phyloP scores from a whole-genome alignment of 2,113 vertebrate genomes.

The Lipotes vexillifer region DNA sequence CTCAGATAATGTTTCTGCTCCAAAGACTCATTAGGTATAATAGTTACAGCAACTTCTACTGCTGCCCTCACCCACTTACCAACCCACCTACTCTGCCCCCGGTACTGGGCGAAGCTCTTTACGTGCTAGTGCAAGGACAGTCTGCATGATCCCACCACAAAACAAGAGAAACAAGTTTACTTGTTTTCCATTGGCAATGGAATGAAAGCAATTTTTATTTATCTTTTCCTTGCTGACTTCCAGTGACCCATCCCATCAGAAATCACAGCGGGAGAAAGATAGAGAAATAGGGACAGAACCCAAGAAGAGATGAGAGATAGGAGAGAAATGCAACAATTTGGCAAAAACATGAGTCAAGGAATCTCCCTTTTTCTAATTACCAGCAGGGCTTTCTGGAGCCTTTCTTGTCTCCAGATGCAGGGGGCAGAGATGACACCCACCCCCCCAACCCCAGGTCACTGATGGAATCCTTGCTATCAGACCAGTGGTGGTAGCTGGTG shows the following conservation, averaged over 20 bases:
- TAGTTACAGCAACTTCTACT: not conserved
- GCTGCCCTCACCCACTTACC: not conserved
- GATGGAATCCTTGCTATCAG: not conserved
- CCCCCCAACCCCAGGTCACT: not conserved
- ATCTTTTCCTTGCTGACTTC: not conserved
- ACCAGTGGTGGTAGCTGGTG: not conserved
- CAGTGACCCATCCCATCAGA: not conserved
- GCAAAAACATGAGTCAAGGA: not conserved
- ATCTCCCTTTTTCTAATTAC: not conserved
- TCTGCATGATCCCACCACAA: not conserved
- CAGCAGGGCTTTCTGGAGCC: not conserved
- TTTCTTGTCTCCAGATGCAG: not conserved
- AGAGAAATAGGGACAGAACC: not conserved
- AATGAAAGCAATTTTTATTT: not conserved
- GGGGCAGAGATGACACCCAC: not conserved
- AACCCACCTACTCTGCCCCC: not conserved
- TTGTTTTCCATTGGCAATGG: not conserved
- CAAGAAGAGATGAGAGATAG: not conserved
- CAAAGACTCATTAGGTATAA: not conserved
- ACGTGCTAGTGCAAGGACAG: rapidly evolving
- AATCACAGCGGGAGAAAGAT: not conserved
- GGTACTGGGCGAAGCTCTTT: not conserved
- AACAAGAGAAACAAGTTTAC: not conserved
- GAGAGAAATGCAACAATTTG: not conserved
- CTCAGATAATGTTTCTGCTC: not conserved